Conservation (phyloP, 2,888 invertebrate species). For the Charanyca ferruginea region DNA sequence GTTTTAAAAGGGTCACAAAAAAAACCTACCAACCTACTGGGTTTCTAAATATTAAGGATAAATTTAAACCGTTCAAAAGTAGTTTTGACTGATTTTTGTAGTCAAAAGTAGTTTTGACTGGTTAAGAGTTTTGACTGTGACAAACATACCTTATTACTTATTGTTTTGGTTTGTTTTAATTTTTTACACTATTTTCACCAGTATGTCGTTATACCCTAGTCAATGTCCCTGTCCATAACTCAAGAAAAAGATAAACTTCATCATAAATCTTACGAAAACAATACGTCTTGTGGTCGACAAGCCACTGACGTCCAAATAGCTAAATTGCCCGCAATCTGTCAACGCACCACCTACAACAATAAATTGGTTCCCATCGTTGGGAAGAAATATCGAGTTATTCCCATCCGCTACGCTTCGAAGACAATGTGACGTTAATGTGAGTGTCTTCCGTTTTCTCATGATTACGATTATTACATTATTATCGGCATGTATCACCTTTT, state of each 20-base stretch:
- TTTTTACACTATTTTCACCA: neutral
- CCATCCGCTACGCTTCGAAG: constrained; percentile 14
- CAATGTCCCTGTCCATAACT: constrained; percentile 2
- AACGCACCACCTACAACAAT: constrained; percentile 30
- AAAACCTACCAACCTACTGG: no score
- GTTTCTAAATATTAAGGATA: no score
- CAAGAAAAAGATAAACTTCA: constrained; percentile 21
- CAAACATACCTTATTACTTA: no score
- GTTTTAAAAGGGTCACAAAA: no score
- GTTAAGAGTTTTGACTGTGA: no score
- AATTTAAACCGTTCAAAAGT: no score
- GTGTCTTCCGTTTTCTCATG: constrained; percentile 8
- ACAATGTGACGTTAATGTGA: constrained; percentile 25
- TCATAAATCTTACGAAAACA: constrained; percentile 32
- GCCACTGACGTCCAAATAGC: constrained; percentile 19
- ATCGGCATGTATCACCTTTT: constrained; percentile 18
- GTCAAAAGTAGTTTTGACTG: no score
- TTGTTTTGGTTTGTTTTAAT: no score
- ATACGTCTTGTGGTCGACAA: constrained; percentile 40
- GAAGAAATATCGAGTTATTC: constrained; percentile 37
- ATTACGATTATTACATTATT: constrained; percentile 32
- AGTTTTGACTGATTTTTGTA: no score
- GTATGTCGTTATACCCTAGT: neutral
- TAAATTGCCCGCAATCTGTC: constrained; percentile 54
- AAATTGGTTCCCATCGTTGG: constrained; percentile 50